Percentiles rank a stretch among this genome's conserved stretches.
phyloP scores from a whole-genome alignment of 1,140 invertebrate genomes.

The Lethocerus indicus region DNA sequence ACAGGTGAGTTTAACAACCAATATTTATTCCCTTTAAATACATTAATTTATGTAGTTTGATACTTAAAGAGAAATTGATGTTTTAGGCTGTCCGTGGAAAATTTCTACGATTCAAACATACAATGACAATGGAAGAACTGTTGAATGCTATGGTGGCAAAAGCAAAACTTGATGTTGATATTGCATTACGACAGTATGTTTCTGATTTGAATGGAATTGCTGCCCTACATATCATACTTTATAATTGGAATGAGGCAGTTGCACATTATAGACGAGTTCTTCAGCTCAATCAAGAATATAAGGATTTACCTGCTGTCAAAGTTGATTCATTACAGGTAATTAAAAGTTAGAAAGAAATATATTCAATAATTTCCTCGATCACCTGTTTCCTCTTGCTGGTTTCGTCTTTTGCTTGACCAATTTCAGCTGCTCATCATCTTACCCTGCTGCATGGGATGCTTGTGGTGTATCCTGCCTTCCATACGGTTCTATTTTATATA shows the following conservation, averaged over 20 bases:
- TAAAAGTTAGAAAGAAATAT: too few relatives aligned
- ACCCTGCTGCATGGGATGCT: too few relatives aligned
- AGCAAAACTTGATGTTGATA: constrained; percentile 43
- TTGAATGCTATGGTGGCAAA: constrained; percentile 44
- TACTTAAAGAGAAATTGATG: background rate
- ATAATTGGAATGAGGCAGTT: constrained; percentile 34
- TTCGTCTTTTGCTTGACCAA: too few relatives aligned
- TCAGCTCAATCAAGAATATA: constrained; percentile 33
- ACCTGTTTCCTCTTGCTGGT: too few relatives aligned
- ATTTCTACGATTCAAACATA: constrained; percentile 35
- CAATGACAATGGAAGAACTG: constrained; percentile 50
- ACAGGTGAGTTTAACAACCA: constrained; percentile 24
- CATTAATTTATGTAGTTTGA: background rate
- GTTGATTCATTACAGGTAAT: constrained; percentile 37
- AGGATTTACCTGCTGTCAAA: constrained; percentile 26
- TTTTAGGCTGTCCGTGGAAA: constrained; percentile 32
- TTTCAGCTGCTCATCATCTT: too few relatives aligned
- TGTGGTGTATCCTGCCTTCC: too few relatives aligned
- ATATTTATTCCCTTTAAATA: background rate
- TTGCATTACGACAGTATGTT: constrained; percentile 40
- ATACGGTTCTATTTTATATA: too few relatives aligned
- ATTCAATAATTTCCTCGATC: too few relatives aligned
- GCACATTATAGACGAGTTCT: constrained; percentile 42
- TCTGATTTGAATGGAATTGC: constrained; percentile 48
- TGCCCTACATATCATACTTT: constrained; percentile 38